Base-by-base conservation (phyloP, 1,140 invertebrate genomes). In the Drosophila navojoa region DNA sequence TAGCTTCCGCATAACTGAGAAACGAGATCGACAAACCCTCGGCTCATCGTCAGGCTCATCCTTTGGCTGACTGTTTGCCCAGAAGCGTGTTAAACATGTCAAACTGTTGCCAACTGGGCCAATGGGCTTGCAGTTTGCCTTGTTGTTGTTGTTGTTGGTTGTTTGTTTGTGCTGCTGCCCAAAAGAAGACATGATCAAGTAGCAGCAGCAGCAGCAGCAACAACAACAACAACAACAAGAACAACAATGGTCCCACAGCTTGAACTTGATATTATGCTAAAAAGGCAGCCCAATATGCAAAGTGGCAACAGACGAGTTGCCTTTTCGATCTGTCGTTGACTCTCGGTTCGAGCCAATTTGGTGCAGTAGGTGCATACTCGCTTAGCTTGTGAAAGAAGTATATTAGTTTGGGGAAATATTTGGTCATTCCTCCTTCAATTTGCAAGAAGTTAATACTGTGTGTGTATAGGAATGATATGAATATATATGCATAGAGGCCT, bases 21-120 rank as follows among this genome's bases (percentile, higher is more conserved):
- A 77, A 72, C 25, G 57, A 62, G 74, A 75, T 77, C 63, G 55
- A 61, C 49, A 22, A 58, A 44, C 25, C 38, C 16, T 50, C 19
- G 32, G 15, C 22, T 0, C 32, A 29, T 44, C 32, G 19, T 44
- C 27, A 15, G 15, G 42, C 25, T 68, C 49, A 81, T 67, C 52
- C 67, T 71, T 40, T 16, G 47, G 32, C 22, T 32, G 42, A 9
- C 6, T 71, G 42, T 58, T 42, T 47, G 57, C 57, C 15, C 67
- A 81, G 50, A 63, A 77, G 61, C 54, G 62, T 63, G 76, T 38
- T 69, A 73, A 81, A 58, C 81, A 69, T 71, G 70, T 50, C 71
- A 68, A 75, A 76, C 67, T 62, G 81, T 70, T 68, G 55, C 63
- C 78, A 85, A 85, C 78, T 81, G 82, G 82, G 71, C 71, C 82